Evolutionary conservation across 2,797 vertebrate genomes (phyloP).

Genomic region (Protonibea diacanthus): DNA sequence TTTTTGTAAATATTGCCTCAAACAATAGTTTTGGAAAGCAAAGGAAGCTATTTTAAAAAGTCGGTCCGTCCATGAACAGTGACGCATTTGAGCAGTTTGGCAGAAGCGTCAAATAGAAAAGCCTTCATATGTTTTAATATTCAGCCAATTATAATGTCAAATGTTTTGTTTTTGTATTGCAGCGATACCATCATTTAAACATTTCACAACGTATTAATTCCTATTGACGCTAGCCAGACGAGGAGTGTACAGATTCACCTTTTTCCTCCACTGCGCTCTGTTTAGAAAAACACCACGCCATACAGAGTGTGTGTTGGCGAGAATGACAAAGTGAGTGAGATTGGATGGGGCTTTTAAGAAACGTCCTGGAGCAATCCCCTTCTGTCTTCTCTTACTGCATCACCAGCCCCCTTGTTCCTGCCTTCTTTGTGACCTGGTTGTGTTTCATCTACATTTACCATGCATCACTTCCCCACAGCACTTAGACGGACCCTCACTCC

Average conservation of each 20-base stretch:
- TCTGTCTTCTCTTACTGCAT: slow-evolving; percentile 66
- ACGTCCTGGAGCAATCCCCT: slow-evolving; percentile 71
- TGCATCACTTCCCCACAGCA: slow-evolving; percentile 80
- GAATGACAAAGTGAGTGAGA: slow-evolving; percentile 54
- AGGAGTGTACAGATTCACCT: slow-evolving; percentile 1
- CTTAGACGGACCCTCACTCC: slow-evolving; percentile 65
- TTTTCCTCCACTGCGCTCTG: not conserved
- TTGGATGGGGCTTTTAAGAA: slow-evolving; percentile 75
- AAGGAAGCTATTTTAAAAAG: not conserved
- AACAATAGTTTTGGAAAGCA: not conserved
- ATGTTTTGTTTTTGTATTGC: not conserved
- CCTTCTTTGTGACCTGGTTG: slow-evolving; percentile 78
- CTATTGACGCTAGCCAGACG: slow-evolving; percentile 25
- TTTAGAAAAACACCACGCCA: slow-evolving; percentile 14
- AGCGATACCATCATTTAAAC: not conserved
- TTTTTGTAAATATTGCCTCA: slow-evolving; percentile 1
- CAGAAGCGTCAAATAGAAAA: not conserved
- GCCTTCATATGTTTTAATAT: not conserved
- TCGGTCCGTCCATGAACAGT: not conserved
- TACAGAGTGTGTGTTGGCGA: slow-evolving; percentile 34
- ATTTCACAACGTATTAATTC: slow-evolving; percentile 10
- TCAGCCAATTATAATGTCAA: not conserved
- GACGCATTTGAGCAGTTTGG: not conserved
- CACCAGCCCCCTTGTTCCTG: slow-evolving; percentile 69
- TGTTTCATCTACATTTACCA: slow-evolving; percentile 80